Evolutionary conservation across 2,888 invertebrate species (phyloP).

Genomic region (Melangyna quadrimaculata): DNA sequence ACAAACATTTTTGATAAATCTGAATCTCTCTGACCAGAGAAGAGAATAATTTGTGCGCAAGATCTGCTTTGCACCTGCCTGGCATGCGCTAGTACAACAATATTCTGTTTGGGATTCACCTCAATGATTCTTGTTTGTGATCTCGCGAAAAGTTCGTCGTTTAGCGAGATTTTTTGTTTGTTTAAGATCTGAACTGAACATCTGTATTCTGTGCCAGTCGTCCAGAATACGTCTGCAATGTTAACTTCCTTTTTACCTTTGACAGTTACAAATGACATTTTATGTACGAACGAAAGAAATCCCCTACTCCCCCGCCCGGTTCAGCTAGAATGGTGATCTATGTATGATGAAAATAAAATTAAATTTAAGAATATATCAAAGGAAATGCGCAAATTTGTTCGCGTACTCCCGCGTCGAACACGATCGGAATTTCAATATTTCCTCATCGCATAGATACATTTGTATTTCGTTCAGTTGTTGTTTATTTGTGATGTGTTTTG

Average conservation of each 20-base stretch:
- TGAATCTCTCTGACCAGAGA: conserved; percentile 7
- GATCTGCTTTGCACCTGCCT: conserved; percentile 54
- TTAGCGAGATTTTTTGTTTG: background rate
- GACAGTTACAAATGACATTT: conserved; percentile 54
- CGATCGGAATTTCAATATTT: conserved; percentile 41
- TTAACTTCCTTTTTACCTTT: conserved; percentile 58
- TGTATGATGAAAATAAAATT: background rate
- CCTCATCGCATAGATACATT: background rate
- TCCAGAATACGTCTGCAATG: conserved; percentile 25
- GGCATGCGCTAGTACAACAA: conserved; percentile 28
- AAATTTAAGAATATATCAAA: conserved; percentile 41
- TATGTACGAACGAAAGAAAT: conserved; percentile 8
- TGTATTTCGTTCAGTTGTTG: conserved; percentile 15
- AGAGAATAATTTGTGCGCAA: background rate
- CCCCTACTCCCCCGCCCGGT: background rate
- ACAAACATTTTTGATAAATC: too few relatives aligned
- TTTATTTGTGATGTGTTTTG: background rate
- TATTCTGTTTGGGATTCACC: conserved; percentile 38
- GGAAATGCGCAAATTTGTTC: conserved; percentile 52
- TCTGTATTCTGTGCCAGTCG: conserved; percentile 48
- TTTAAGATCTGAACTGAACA: too few relatives aligned
- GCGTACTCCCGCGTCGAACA: conserved; percentile 41
- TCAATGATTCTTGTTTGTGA: conserved; percentile 21
- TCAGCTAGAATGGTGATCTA: conserved; percentile 16
- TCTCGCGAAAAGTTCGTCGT: conserved; percentile 29